Base-by-base conservation (phyloP, 2,113 vertebrate species). In the Syrmaticus mikado region DNA sequence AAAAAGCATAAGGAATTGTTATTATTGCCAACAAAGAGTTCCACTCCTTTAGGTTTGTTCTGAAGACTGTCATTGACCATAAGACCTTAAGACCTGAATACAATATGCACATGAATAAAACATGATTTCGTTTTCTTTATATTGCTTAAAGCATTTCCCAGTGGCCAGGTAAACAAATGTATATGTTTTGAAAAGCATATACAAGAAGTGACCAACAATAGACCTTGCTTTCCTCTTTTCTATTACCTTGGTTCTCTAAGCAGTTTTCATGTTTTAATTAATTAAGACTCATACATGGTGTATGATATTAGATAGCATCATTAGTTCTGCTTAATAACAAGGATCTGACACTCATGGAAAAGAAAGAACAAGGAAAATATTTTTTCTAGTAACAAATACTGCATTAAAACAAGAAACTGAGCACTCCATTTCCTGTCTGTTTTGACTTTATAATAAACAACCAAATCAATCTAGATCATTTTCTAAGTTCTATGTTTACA, bases 111-210 rank as follows among this genome's bases (percentile, higher is more conserved):
- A 64, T 82, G 43, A 46, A 86, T 87, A 95, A 92, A 93, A 90
- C 52, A 81, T 67, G 3, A 78, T 85, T 92, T 90, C 2, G 41
- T 86, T 95, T 88, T 93, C 61, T 83, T 89, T 90, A 61, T 79
- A 74, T 65, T 75, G 45, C 62, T 85, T 65, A 70, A 64, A 72
- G 50, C 32, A 88, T 88, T 90, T 93, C 65, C 61, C 73, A 73
- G 65, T 76, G 36, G 77, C 52, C 77, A 73, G 72, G 62, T 79
- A 93, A 94, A 91, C 68, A 6, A 74, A 7, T 36, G 48, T 28
- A 80, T 60, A 27, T 72, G 68, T 81, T 81, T 77, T 72, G 34
- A 83, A 93, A 88, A 73, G 2, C 16, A 8, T 48, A 65, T 65
- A 45, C 27, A 46, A 45, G 11, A 66, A 73, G 8, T 52, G 45